Base-by-base conservation (phyloP, 2,888 invertebrate species). In the Andrena bicolor region DNA sequence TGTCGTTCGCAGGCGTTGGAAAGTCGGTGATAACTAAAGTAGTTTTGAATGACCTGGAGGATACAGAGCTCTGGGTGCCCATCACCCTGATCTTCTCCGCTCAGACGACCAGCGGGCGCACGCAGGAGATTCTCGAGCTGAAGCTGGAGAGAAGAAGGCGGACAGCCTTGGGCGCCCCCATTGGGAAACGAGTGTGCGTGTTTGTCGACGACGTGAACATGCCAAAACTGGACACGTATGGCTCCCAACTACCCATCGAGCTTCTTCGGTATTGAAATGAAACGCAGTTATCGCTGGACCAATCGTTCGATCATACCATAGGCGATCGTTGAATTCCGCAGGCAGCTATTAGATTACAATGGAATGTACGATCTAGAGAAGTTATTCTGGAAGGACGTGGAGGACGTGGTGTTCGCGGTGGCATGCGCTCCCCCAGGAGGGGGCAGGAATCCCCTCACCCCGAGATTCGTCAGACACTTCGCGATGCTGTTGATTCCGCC, bases 181-280 rank as follows among this genome's bases (percentile, higher is more conserved):
- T 96, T 41, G 97, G 97, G 13, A 98, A 98, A 93, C 96, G 96
- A 79, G 95, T 98, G 0, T 96, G 98, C 2, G 95, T 98, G 75
- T 98, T 98, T 90, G 97, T 98, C 28, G 98, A 98, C 91, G 98
- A 98, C 91, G 96, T 98, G 0, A 98, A 98, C 91, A 98, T 98
- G 98, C 98, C 98, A 0, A 96, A 96, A 91, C 94, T 96, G 90
- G 98, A 97, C 93, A 96, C 96, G 0, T 99, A 98, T 90, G 99
- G 98, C 8, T 97, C 98, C 10, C 98, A 98, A 92, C 98, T 98
- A 6, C 97, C 98, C 0, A 97, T 98, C 76, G 99, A 99, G 94
- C 94, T 99, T 32, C 94, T 99, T 30, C 95, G 98, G 96, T 97
- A 93, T 0, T 6, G 20, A 23, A 8, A 20, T n/a, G 10, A n/a